These are phyloP conservation scores for Phyllotreta striolata DNA, from an alignment of 2,888 invertebrate genomes.

Conservation along the genomic window DNA sequence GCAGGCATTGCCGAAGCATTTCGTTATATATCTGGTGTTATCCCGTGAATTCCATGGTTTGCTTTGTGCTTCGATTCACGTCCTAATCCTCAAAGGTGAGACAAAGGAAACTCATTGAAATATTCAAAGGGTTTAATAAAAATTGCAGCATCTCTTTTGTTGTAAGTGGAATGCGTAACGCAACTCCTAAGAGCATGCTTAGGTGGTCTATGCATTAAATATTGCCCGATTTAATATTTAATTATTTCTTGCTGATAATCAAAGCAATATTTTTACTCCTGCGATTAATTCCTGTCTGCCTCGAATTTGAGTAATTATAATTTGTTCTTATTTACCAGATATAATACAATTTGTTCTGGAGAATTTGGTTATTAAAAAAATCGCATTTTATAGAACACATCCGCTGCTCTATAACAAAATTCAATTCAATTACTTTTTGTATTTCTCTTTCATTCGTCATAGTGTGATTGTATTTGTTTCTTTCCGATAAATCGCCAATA, in stretches of 20 bases:
- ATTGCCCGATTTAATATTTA: too few relatives aligned
- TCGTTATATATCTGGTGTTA: slow-evolving; percentile 17
- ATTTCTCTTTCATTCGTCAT: slow-evolving; percentile 5
- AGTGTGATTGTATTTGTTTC: slow-evolving; percentile 12
- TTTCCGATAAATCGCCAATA: slow-evolving; percentile 7
- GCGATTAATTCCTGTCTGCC: too few relatives aligned
- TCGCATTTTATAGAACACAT: neutral
- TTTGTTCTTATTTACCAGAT: too few relatives aligned
- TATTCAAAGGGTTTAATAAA: slow-evolving; percentile 31
- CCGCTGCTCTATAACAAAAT: neutral
- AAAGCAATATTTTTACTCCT: too few relatives aligned
- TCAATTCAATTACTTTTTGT: neutral
- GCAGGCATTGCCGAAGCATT: slow-evolving; percentile 17
- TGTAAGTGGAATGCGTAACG: slow-evolving; percentile 16
- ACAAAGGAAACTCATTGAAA: slow-evolving; percentile 35
- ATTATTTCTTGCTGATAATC: too few relatives aligned
- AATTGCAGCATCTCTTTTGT: slow-evolving; percentile 26
- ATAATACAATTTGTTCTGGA: too few relatives aligned
- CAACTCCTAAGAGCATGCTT: too few relatives aligned
- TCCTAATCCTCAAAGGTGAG: slow-evolving; percentile 35
- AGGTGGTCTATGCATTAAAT: too few relatives aligned
- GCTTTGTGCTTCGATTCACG: slow-evolving; percentile 29
- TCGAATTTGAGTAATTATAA: too few relatives aligned
- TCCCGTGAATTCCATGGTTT: slow-evolving; percentile 24
- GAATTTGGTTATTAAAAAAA: too few relatives aligned